Evolutionary conservation across 2,888 invertebrate species (phyloP), one percentile per base, ranked within the genome.

Genomic region (Pristionchus exspectatus): DNA sequence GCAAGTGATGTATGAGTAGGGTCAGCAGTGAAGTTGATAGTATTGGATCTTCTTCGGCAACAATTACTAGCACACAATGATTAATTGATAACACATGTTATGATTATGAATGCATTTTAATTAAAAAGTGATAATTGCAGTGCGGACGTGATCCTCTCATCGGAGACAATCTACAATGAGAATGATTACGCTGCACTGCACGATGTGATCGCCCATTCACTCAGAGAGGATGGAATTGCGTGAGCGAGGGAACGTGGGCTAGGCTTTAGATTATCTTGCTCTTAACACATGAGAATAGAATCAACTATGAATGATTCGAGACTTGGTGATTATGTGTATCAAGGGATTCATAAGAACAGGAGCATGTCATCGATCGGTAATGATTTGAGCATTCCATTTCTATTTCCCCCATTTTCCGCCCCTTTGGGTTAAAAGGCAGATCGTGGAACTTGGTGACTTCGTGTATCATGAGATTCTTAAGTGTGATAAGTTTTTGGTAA

Each of bases 131-230:
- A 3, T 50, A 7, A 33, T 89, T 94, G 94, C 90, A 96, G 96
- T 92, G 98, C 97, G 96, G 98, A 98, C 95, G 94, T 97, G 10
- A 98, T 98, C 93, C 96, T 98, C 27, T 97, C 98, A 14, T 97
- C 98, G 27, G 98, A 98, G 96, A 98, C 98, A 0, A 98, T 98
- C 95, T 96, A 96, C 93, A 98, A 98, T 96, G 96, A 96, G 72
- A 96, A 96, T 2, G 97, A 97, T 95, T 97, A 98, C 95, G 94
- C 95, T 44, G 98, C 98, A 95, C 96, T 99, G 0, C 96, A 97
- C 89, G 91, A 92, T 66, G 90, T 91, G 16, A 95, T 97, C 98
- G 93, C 96, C 96, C 93, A 95, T 96, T 77, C 96, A 96, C 93
- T 96, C 97, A 85, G 96, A 96, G 92, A 95, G 95, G 90, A 94